Percentiles rank a stretch among this genome's conserved stretches.
These are phyloP conservation scores for Micrasema minimum DNA, from an alignment of 1,140 invertebrate genomes.

Conservation along the genomic window DNA sequence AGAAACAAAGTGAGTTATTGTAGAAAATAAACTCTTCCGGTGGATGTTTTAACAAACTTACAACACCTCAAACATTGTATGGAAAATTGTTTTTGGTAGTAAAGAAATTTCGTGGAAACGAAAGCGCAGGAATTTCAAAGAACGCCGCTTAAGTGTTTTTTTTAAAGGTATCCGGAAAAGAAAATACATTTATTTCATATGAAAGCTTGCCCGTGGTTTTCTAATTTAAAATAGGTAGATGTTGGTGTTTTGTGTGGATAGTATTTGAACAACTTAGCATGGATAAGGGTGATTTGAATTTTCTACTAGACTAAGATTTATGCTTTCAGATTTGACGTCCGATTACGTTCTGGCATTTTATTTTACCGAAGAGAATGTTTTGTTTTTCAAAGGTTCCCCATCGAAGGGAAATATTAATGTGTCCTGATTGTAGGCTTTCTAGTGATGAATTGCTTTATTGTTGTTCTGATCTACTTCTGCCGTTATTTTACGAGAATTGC, in stretches of 20 bases:
- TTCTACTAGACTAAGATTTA: slow-evolving; percentile 50
- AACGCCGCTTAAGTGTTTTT: too few species aligned
- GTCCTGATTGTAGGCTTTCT: slow-evolving; percentile 51
- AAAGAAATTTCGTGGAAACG: too few species aligned
- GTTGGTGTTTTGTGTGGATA: slow-evolving; percentile 9
- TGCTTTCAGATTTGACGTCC: slow-evolving; percentile 49
- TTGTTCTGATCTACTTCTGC: slow-evolving; percentile 43
- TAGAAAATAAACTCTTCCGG: too few species aligned
- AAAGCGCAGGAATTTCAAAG: neutral
- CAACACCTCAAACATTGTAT: too few species aligned
- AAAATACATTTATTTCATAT: slow-evolving; percentile 9
- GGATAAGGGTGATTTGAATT: slow-evolving; percentile 49
- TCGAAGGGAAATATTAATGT: slow-evolving; percentile 50
- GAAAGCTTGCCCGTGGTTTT: slow-evolving; percentile 21
- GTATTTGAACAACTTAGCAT: slow-evolving; percentile 47
- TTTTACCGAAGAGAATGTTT: slow-evolving; percentile 17
- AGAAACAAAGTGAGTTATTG: too few species aligned
- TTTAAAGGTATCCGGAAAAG: neutral
- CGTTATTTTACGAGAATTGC: slow-evolving; percentile 34
- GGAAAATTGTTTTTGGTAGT: too few species aligned
- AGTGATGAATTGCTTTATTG: slow-evolving; percentile 53
- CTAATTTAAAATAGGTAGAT: slow-evolving; percentile 28
- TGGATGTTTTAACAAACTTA: too few species aligned
- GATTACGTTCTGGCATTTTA: slow-evolving; percentile 47
- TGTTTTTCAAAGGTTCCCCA: slow-evolving; percentile 30